Base-by-base conservation (phyloP, 1,140 invertebrate genomes). In the Euschistus heros region DNA sequence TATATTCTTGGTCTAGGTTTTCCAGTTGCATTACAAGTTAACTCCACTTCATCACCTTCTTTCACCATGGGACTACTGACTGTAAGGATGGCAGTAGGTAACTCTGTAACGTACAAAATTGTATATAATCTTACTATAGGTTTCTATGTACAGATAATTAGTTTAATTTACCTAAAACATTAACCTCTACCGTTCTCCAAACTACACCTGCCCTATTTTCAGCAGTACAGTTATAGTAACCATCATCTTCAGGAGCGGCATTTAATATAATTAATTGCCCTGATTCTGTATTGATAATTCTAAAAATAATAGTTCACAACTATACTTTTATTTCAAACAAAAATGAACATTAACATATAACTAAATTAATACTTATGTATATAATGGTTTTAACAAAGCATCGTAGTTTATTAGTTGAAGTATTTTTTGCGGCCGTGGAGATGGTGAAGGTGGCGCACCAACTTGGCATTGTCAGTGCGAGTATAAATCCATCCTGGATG, bases 11-110 rank as follows among this genome's bases (percentile, higher is more conserved):
- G 64, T 3, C 22, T 17, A 26, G 64, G 64, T 15, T 65, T 65
- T 20, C 64, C 64, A 33, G 44, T 61, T 8, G 18, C 55, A 26
- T 47, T 24, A 26, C 64, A 65, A 60, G n/a, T 65, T 0, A 65
- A 46, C 3, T 42, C 42, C 7, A 61, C 42, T 61, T 60, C 64
- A 26, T 27, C 26, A 10, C 57, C 55, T 33, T 65, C 64, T 33
- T 61, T 46, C 3, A 65, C 57, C 15, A 57, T 17, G 2, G 2
- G 14, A 57, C 24, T 57, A 15, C 2, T 46, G 44, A 26, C 44
- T 13, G 17, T 8, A 20, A 42, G 8, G 6, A 13, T 30, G 14
- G 50, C 20, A 17, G 14, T 59, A 20, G 64, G 64, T 3, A 26
- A 14, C n/a, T 42, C 64, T 65, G 64, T 4, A 59, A 59, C 4